phyloP scores from a whole-genome alignment of 2,113 vertebrate genomes.

The Centropus bengalensis region DNA sequence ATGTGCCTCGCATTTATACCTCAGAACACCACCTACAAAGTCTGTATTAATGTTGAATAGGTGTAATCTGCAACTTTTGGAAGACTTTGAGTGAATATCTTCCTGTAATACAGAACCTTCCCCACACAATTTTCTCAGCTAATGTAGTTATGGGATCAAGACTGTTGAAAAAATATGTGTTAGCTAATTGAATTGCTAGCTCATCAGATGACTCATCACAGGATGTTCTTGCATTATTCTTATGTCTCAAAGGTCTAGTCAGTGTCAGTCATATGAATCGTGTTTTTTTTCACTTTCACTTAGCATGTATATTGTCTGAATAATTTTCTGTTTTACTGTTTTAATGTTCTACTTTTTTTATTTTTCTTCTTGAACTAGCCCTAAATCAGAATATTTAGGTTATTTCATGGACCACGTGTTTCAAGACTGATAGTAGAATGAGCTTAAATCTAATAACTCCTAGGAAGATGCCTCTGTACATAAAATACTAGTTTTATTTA shows the following conservation, averaged over 20 bases:
- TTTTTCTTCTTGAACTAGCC: not conserved
- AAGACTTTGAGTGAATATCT: not conserved
- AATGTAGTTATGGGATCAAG: not conserved
- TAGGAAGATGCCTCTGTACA: not conserved
- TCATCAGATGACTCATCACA: not conserved
- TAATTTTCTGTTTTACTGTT: not conserved
- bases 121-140: not conserved
- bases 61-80: not conserved
- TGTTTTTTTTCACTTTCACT: not conserved
- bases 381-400: not conserved
- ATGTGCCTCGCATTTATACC: not conserved
- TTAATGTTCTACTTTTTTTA: not conserved
- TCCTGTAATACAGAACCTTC: not conserved
- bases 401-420: not conserved
- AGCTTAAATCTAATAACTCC: not conserved
- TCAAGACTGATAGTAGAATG: not conserved
- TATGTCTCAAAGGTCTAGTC: not conserved
- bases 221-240: not conserved
- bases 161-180: not conserved
- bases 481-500: conserved; percentile 9
- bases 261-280: not conserved
- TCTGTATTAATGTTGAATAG: not conserved
- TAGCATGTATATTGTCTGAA: not conserved
- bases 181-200: not conserved
- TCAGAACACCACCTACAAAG: not conserved